Evolutionary conservation across 2,113 vertebrate genomes (phyloP), one percentile per base, ranked within the genome.

Genomic region (Phoenicopterus ruber): DNA sequence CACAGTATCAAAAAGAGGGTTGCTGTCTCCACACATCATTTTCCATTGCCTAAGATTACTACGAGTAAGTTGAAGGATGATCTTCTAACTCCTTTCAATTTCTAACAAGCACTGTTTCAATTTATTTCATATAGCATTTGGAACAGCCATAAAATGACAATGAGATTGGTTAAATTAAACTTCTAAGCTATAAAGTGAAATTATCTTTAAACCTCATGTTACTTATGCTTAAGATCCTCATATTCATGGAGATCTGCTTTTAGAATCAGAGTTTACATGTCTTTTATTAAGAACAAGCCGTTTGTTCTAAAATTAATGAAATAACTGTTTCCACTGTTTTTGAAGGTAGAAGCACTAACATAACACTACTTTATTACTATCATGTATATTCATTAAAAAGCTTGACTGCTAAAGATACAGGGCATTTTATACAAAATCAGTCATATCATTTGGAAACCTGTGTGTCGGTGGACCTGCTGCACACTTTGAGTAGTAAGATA

Each of bases 111-210:
- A 67, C 40, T 31, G 66, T 88, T 90, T 92, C 82, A 54, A 92
- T 93, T 94, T 85, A 94, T 76, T 94, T 90, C 46, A 70, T 18
- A 25, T 6, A 73, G 76, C 71, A 90, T 66, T 90, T 44, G 76
- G 67, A 97, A 46, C 49, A 82, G 78, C 36, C 46, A 70, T 86
- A 94, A 96, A 90, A 83, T 55, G 55, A 63, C 91, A 91, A 59
- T 77, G 54, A 86, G 24, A 88, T 16, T 80, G 78, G 78, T 85
- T 91, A 96, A 89, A 94, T 90, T 84, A 82, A 94, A 90, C 87
- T 82, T 44, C 26, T 59, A 80, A 77, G 40, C 78, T 93, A 79
- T 63, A 91, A 93, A 69, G 31, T 38, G 20, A 78, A 95, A 88
- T 82, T 93, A 90, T 86, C 79, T 90, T 94, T 87, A 85, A 93